These are phyloP conservation scores for Callopanchax toddi DNA, from an alignment of 2,113 vertebrate genomes.

Conservation along the genomic window DNA sequence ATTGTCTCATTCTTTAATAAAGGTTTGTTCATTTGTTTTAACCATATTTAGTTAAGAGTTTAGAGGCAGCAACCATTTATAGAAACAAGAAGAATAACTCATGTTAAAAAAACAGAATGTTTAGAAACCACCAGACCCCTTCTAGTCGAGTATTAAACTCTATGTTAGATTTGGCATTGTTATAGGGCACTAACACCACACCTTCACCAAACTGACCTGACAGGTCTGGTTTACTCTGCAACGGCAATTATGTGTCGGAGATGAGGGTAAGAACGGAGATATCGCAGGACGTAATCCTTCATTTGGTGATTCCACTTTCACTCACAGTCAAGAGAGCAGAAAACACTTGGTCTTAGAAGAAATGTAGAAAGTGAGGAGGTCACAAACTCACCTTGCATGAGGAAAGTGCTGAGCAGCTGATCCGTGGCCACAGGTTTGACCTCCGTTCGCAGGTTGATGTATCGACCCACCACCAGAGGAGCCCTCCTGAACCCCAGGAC, in stretches of 20 bases:
- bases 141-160: background rate
- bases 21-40: background rate
- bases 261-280: background rate
- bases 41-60: too few relatives aligned
- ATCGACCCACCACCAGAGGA: conserved; percentile 92
- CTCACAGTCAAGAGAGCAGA: background rate
- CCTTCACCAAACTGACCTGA: conserved; percentile 13
- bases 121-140: too few relatives aligned
- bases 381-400: conserved; percentile 85
- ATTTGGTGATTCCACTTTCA: background rate
- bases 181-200: background rate
- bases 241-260: too few relatives aligned
- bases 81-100: too few relatives aligned
- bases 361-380: background rate
- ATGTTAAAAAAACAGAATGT: too few relatives aligned
- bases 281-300: background rate
- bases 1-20: background rate
- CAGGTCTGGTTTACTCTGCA: too few relatives aligned
- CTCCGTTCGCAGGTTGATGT: conserved; percentile 92
- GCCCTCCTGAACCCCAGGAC: conserved; percentile 96
- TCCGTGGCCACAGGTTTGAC: conserved; percentile 96
- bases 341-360: background rate
- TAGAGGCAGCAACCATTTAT: too few relatives aligned
- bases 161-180: background rate
- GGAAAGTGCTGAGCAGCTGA: conserved; percentile 94